A percentile compares a stretch with the other conserved stretches of the same genome.
Evolutionary conservation across 2,113 vertebrate species (phyloP).

Genomic region (Helogale parvula): DNA sequence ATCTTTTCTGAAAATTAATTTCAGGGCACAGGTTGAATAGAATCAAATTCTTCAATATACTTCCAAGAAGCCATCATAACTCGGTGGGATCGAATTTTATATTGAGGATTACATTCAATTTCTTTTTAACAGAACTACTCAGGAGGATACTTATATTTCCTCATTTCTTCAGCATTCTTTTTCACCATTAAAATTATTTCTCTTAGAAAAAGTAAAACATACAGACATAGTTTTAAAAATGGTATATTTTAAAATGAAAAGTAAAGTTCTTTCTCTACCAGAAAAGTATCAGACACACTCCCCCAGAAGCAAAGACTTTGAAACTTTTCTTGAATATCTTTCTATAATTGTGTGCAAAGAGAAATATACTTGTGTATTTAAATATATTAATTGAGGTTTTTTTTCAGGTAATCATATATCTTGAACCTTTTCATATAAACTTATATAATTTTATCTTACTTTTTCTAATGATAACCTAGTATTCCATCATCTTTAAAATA

Average conservation of each 20-base stretch:
- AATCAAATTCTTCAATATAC: neutral
- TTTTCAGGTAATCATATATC: neutral
- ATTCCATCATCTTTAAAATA: neutral
- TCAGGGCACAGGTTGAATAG: neutral
- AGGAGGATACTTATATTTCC: neutral
- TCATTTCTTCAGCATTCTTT: neutral
- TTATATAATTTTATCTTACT: neutral
- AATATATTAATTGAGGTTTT: neutral
- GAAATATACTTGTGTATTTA: neutral
- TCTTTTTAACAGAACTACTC: neutral
- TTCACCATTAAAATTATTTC: neutral
- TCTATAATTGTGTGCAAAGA: neutral
- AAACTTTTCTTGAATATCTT: neutral
- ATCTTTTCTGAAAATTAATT: conserved; percentile 18
- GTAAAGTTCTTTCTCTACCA: neutral
- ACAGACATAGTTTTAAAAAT: neutral
- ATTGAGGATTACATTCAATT: neutral
- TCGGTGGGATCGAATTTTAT: neutral
- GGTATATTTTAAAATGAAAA: neutral
- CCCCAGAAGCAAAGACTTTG: neutral
- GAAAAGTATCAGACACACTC: neutral
- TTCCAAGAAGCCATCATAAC: neutral
- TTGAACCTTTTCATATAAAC: neutral
- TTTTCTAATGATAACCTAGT: neutral
- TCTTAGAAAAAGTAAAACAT: neutral